Percentiles rank a stretch among this genome's conserved stretches.
Evolutionary conservation across 2,113 vertebrate genomes (phyloP).

Genomic region (Poecile atricapillus): DNA sequence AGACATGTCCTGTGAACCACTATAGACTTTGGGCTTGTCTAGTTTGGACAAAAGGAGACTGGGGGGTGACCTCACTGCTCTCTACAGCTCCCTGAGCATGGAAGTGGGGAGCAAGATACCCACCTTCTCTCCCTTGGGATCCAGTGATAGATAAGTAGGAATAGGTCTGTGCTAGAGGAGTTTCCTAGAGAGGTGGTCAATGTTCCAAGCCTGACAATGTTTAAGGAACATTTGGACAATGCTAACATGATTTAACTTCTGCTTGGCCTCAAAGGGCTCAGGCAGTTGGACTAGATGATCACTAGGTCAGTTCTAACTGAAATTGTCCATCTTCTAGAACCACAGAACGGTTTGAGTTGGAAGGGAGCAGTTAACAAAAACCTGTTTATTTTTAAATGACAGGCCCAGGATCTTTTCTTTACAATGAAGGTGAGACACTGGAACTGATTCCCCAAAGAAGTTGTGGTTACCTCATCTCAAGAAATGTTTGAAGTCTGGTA

Average conservation of each 20-base stretch:
- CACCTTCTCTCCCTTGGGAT: background rate
- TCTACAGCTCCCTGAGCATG: background rate
- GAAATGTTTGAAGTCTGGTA: background rate
- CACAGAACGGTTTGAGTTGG: background rate
- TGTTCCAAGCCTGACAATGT: background rate
- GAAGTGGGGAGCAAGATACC: background rate
- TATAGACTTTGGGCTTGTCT: background rate
- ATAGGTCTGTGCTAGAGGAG: background rate
- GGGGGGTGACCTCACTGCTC: background rate
- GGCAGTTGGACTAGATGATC: background rate
- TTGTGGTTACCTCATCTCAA: background rate
- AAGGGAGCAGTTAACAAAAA: background rate
- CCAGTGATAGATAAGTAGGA: background rate
- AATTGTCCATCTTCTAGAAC: background rate
- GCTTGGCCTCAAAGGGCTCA: background rate
- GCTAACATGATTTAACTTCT: background rate
- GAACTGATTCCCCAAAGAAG: background rate
- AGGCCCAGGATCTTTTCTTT: background rate
- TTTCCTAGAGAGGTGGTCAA: background rate
- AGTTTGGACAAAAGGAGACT: background rate
- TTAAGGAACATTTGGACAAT: background rate
- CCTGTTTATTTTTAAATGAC: background rate
- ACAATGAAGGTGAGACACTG: background rate
- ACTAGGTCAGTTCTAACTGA: background rate
- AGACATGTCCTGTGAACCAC: accelerated